These are phyloP conservation scores for Crotalus viridis DNA, from an alignment of 2,113 vertebrate genomes.

Conservation along the genomic window DNA sequence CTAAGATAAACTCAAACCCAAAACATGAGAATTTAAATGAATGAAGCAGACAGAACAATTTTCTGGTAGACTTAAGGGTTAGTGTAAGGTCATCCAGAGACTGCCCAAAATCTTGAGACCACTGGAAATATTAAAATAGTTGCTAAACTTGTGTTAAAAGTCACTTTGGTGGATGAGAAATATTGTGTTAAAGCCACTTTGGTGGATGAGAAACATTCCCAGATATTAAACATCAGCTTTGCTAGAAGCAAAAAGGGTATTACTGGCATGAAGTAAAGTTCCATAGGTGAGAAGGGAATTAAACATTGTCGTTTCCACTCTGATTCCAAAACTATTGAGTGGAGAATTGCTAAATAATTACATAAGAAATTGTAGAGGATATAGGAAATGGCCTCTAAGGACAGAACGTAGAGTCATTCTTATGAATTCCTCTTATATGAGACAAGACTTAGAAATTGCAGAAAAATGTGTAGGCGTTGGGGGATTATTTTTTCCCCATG, in stretches of 20 bases:
- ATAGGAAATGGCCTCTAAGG: background rate
- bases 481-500: too few relatives aligned
- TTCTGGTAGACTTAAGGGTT: too few relatives aligned
- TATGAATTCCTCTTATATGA: background rate
- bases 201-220: background rate
- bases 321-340: background rate
- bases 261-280: too few relatives aligned
- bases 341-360: background rate
- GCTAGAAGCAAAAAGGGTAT: background rate
- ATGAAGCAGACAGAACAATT: background rate
- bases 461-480: too few relatives aligned
- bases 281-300: background rate
- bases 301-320: background rate
- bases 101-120: too few relatives aligned
- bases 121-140: background rate
- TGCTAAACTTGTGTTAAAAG: background rate
- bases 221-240: background rate
- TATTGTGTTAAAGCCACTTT: background rate
- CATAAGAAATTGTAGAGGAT: background rate
- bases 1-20: background rate
- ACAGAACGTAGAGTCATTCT: background rate
- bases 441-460: background rate
- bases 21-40: background rate
- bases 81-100: background rate
- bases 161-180: background rate